These are phyloP conservation scores for Syngnathus acus DNA, from an alignment of 2,797 vertebrate genomes.

Conservation along the genomic window DNA sequence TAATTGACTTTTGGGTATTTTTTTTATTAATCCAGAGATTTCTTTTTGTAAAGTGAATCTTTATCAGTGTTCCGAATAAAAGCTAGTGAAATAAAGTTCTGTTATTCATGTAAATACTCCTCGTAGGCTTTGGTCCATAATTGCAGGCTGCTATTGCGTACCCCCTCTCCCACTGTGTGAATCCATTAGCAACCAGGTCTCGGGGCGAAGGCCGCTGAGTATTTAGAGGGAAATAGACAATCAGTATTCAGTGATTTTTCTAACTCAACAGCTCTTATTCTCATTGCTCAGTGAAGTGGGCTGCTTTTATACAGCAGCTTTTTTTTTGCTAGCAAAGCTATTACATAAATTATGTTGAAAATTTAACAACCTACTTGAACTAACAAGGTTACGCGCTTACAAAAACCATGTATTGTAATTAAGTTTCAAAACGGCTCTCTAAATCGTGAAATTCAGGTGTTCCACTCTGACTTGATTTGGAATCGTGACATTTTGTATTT, in stretches of 20 bases:
- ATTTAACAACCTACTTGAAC: not conserved
- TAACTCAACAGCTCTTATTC: not conserved
- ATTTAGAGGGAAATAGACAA: not conserved
- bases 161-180: not conserved
- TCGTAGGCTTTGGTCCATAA: not conserved
- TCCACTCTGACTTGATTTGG: not conserved
- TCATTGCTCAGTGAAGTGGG: not conserved
- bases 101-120: not conserved
- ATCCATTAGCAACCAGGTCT: conserved; percentile 3
- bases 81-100: not conserved
- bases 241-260: not conserved
- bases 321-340: not conserved
- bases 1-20: too few relatives aligned
- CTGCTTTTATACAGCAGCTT: not conserved
- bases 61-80: not conserved
- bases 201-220: not conserved
- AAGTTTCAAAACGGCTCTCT: not conserved
- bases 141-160: not conserved
- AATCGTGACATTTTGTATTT: not conserved
- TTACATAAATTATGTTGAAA: not conserved
- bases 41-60: too few relatives aligned
- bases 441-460: not conserved
- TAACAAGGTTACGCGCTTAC: not conserved
- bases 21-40: too few relatives aligned
- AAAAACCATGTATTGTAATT: not conserved